A percentile compares a stretch with the other conserved stretches of the same genome.
Evolutionary conservation across 30 jellyfish, hydroid and myxozoan species (phyloP).

Genomic region (Aurelia aurita): DNA sequence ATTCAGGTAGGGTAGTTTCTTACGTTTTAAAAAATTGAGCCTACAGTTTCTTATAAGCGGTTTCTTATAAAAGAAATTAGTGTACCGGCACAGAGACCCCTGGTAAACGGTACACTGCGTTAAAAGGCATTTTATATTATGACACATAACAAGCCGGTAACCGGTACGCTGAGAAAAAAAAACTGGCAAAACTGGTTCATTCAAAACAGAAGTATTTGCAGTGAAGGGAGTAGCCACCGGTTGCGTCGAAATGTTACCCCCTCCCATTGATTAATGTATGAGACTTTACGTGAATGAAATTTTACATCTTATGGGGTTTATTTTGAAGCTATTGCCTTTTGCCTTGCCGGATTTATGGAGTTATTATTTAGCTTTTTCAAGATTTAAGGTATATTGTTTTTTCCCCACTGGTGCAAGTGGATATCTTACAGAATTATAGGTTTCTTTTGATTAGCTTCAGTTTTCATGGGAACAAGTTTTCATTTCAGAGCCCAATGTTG

Average conservation of each 20-base stretch:
- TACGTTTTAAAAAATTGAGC: too few relatives aligned
- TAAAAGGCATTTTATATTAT: background rate
- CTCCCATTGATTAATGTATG: background rate
- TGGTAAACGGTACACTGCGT: background rate
- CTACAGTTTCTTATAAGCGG: too few relatives aligned
- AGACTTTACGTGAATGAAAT: background rate
- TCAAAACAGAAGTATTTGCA: too few relatives aligned
- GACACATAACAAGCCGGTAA: too few relatives aligned
- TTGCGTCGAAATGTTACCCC: background rate
- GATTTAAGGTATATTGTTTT: background rate
- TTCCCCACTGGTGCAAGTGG: background rate
- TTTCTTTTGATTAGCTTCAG: constrained; percentile 5
- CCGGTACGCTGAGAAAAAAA: too few relatives aligned
- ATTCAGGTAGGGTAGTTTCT: too few relatives aligned
- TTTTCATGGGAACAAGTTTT: constrained; percentile 1
- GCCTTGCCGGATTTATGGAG: constrained; percentile 7
- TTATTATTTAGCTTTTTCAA: background rate
- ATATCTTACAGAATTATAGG: constrained; percentile 4
- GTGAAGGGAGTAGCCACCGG: background rate
- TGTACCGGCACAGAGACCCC: background rate
- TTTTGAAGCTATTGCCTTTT: constrained; percentile 2
- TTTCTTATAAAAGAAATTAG: too few relatives aligned
- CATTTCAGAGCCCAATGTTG: background rate
- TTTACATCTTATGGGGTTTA: background rate
- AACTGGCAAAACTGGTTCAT: too few relatives aligned